Conservation (phyloP, 2,797 vertebrate genomes). For the Craterocephalus amniculus region DNA sequence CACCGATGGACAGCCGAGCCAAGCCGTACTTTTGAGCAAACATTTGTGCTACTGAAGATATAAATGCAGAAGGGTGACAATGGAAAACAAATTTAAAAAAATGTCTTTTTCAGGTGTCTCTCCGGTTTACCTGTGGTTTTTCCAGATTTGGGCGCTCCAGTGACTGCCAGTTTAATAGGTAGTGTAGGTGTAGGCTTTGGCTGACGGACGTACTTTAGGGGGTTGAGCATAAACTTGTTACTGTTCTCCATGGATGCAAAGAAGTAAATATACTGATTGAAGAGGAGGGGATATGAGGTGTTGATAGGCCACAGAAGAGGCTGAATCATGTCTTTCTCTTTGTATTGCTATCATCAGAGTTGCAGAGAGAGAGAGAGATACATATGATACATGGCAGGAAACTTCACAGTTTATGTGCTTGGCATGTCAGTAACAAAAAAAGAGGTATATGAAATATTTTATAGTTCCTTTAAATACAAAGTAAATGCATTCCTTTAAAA, state of each 20-base stretch:
- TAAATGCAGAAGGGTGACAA: constrained; percentile 13
- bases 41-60: constrained; percentile 85
- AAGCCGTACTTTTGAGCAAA: constrained; percentile 87
- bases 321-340: constrained; percentile 87
- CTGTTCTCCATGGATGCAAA: constrained; percentile 89
- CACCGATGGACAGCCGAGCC: constrained; percentile 85
- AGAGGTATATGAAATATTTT: background rate
- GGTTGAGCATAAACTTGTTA: constrained; percentile 89
- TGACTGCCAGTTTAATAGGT: constrained; percentile 88
- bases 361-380: background rate
- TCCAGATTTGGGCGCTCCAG: constrained; percentile 94
- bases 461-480: background rate
- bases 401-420: background rate
- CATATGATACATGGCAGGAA: background rate
- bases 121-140: constrained; percentile 89
- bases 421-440: background rate
- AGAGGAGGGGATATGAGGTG: constrained; percentile 83
- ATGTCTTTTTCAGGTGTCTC: background rate
- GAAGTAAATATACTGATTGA: constrained; percentile 93
- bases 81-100: background rate
- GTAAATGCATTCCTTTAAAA: too few relatives aligned
- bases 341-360: constrained; percentile 75
- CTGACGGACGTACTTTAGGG: constrained; percentile 92
- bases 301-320: constrained; percentile 80
- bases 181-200: constrained; percentile 83